Conservation (phyloP, 2,888 invertebrate species). For the Hedychridium roseum region DNA sequence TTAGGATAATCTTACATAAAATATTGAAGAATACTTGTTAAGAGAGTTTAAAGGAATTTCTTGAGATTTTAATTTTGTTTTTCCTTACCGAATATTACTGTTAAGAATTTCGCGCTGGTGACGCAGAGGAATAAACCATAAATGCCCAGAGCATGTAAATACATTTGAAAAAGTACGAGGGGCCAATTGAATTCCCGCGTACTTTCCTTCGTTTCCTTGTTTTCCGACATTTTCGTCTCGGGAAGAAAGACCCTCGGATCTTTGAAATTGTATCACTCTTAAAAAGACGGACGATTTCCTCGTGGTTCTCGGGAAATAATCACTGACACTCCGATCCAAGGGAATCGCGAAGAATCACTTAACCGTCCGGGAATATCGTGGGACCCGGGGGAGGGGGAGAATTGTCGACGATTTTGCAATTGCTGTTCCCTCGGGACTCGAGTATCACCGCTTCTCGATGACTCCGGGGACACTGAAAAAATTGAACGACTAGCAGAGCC, state of each 20-base stretch:
- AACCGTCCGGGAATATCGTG: too few species aligned
- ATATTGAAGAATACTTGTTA: too few species aligned
- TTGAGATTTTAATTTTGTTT: constrained; percentile 28
- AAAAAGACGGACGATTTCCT: too few species aligned
- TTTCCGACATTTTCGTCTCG: neutral
- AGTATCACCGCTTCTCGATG: too few species aligned
- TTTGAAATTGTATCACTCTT: neutral
- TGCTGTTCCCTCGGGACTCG: too few species aligned
- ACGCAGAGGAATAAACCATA: constrained; percentile 72
- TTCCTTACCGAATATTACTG: constrained; percentile 72
- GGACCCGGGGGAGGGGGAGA: too few species aligned
- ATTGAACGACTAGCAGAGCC: neutral
- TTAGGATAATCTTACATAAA: too few species aligned
- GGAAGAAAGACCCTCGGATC: neutral
- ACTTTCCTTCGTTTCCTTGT: constrained; percentile 2
- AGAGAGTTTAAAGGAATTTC: neutral
- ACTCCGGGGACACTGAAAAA: neutral
- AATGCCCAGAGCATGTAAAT: constrained; percentile 74
- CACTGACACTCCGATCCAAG: too few species aligned
- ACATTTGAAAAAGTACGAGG: constrained; percentile 76
- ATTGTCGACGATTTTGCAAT: too few species aligned
- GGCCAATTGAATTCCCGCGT: constrained; percentile 77
- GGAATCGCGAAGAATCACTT: too few species aligned
- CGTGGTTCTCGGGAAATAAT: too few species aligned
- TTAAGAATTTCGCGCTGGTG: constrained; percentile 70